Evolutionary conservation across 2,113 vertebrate species (phyloP).

Genomic region (Sakesphorus luctuosus): DNA sequence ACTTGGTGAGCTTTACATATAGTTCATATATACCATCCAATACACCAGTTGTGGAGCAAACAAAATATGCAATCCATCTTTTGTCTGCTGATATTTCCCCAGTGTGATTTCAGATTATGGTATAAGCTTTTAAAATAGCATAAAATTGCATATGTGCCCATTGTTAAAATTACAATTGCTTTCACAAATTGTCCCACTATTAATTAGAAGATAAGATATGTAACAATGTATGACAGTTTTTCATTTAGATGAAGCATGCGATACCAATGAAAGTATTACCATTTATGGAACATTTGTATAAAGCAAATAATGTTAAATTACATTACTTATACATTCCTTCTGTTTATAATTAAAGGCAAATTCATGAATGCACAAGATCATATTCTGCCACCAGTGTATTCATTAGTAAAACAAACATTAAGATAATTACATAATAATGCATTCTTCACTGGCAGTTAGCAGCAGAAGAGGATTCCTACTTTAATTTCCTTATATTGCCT

Average conservation of each 20-base stretch:
- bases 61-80: neutral
- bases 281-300: neutral
- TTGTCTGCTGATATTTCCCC: neutral
- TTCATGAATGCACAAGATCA: neutral
- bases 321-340: neutral
- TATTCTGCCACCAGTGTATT: neutral
- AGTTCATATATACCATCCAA: neutral
- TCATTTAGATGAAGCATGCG: neutral
- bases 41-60: neutral
- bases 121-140: neutral
- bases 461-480: neutral
- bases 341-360: constrained; percentile 18
- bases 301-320: neutral
- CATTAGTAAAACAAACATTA: neutral
- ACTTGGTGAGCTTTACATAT: neutral
- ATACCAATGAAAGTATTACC: neutral
- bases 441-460: neutral
- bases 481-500: neutral
- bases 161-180: neutral
- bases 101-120: neutral
- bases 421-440: neutral
- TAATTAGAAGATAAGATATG: neutral
- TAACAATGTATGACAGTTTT: neutral
- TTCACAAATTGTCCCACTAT: neutral
- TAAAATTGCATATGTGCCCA: neutral